Evolutionary conservation across 2,888 invertebrate species (phyloP), one percentile per base, ranked within the genome.

Genomic region (Nomada ferruginata): DNA sequence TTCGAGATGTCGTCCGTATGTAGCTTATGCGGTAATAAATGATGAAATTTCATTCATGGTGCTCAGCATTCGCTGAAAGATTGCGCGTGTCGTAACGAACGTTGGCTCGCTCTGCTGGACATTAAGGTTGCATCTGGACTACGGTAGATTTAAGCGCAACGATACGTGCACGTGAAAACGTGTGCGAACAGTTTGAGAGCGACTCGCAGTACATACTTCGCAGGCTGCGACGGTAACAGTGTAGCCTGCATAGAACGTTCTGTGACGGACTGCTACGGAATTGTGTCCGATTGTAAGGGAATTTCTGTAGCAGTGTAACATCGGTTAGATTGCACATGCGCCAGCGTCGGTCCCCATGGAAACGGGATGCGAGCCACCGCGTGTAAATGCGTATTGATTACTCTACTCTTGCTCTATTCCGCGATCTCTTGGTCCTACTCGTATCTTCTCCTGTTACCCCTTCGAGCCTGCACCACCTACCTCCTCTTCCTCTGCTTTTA

Each of bases 371-470:
- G 80, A 89, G 89, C 85, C 75, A 85, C 89, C 90, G 91, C 91
- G 90, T 89, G 91, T 86, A 90, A 91, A 91, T 92, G 88, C 90
- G 92, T 92, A 92, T 92, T 92, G 92, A 92, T 92, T 92, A 92
- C 90, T 89, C 65, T 42, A 84, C 83, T 89, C 87, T 89, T 87
- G 83, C 88, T 90, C 86, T 85, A 79, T 90, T 85, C 89, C 87
- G 85, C 88, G 90, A 89, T 91, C 89, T 90, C 90, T 87, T 83
- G 87, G 82, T 83, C 83, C 76, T 81, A 82, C 85, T 80, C 82
- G 85, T 87, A 83, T 90, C 89, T 87, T 81, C 87, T 85, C 79
- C 69, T 69, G 64, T 65, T 69, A 77, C 84, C 83, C 84, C 81
- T 47, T 83, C 80, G 72, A 76, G 86, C 79, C 87, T 73, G 59